phyloP scores from a whole-genome alignment of 1,140 invertebrate species.

The Camponotus vicinus region DNA sequence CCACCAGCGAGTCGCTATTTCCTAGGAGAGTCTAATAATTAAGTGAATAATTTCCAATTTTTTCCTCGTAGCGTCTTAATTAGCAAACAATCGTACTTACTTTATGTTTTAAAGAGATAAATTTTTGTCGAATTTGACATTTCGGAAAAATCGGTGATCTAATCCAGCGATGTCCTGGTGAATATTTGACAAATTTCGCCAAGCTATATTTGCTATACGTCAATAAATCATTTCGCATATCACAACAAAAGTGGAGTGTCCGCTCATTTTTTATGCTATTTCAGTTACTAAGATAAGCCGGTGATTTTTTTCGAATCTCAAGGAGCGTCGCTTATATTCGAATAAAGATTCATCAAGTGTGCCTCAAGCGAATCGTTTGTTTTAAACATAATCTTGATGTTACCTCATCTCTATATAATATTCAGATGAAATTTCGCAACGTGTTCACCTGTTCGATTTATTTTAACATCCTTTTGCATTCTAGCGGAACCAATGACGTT shows the following conservation, averaged over 20 bases:
- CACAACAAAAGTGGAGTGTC: neutral
- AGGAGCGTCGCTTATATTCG: neutral
- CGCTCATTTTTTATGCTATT: conserved; percentile 21
- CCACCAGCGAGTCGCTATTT: neutral
- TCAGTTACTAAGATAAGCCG: neutral
- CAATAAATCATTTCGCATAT: neutral
- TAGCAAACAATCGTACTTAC: neutral
- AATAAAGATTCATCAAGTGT: neutral
- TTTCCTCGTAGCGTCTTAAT: neutral
- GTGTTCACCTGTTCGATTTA: conserved; percentile 47
- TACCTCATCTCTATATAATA: neutral
- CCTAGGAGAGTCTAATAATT: neutral
- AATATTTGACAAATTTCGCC: neutral
- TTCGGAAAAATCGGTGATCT: neutral
- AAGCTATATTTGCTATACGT: neutral
- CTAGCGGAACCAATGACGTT: conserved; percentile 39
- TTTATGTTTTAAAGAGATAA: neutral
- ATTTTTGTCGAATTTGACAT: neutral
- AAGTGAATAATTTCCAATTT: neutral
- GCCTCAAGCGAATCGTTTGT: neutral
- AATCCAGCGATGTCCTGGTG: neutral
- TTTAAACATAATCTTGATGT: conserved; percentile 33
- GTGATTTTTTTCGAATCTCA: neutral
- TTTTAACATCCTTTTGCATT: neutral
- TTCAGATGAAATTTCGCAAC: conserved; percentile 44